Percentiles rank a stretch among this genome's conserved stretches.
Conservation (phyloP, 2,888 invertebrate species). For the Cosmorhoe ocellata region DNA sequence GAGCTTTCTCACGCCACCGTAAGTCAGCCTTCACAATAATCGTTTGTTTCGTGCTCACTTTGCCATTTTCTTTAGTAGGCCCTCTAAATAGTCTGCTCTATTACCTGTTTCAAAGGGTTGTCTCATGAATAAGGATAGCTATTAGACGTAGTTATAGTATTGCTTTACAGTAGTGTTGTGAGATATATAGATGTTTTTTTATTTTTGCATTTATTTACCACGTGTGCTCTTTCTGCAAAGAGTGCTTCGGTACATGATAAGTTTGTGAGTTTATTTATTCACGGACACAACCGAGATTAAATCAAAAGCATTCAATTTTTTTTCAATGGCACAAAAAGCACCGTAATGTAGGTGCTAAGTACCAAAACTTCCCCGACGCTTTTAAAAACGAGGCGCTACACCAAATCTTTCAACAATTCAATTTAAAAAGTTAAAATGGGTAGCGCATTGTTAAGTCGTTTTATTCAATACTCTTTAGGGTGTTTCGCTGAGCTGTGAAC, state of each 20-base stretch:
- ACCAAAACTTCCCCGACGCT: constrained; percentile 14
- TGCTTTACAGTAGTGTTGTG: too few relatives aligned
- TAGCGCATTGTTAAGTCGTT: constrained; percentile 28
- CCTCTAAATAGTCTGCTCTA: constrained; percentile 20
- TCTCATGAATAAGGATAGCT: constrained; percentile 18
- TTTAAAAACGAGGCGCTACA: constrained; percentile 18
- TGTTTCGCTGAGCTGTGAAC: constrained; percentile 30
- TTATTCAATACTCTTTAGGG: constrained; percentile 34
- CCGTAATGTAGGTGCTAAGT: constrained; percentile 3
- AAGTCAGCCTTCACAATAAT: constrained; percentile 59
- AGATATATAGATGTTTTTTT: too few relatives aligned
- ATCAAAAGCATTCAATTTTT: neutral
- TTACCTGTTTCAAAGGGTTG: constrained; percentile 28
- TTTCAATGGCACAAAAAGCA: neutral
- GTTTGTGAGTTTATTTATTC: too few relatives aligned
- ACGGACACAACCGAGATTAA: too few relatives aligned
- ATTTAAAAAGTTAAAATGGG: constrained; percentile 32
- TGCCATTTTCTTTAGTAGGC: constrained; percentile 30
- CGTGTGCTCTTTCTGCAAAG: too few relatives aligned
- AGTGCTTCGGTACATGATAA: too few relatives aligned
- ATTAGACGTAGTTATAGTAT: constrained; percentile 1
- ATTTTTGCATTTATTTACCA: too few relatives aligned
- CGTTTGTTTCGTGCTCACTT: constrained; percentile 55
- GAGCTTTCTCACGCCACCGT: constrained; percentile 42
- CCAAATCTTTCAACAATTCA: constrained; percentile 25